Evolutionary conservation across 2,113 vertebrate genomes (phyloP), one percentile per base, ranked within the genome.

Genomic region (Gallinago paraguaiae): DNA sequence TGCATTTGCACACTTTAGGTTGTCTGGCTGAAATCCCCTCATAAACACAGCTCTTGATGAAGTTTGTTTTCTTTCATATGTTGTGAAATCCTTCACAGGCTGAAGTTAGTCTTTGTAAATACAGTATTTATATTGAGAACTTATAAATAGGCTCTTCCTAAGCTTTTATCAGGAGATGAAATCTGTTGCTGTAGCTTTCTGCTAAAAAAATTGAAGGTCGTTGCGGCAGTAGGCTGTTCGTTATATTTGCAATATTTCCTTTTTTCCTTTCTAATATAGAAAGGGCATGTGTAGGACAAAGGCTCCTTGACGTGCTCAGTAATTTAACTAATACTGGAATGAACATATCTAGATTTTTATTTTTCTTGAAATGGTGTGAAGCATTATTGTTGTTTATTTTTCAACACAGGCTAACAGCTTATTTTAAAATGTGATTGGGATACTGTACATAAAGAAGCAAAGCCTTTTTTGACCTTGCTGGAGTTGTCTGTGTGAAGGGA

Each of bases 151-250:
- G 17, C 28, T 88, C n/a, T 81, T 91, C 59, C 51, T 71, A n/a
- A 72, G 93, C 65, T 90, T 90, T 78, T 78, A 70, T 79, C 70
- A 27, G 92, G 79, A 65, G 82, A n/a, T 76, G 77, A 83, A 87
- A 95, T 96, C 86, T 94, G 85, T 96, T 96, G 87, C 91, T 96
- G 85, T 91, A 88, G 92, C 30, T 92, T 93, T 91, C 70, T 84
- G 77, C 88, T 96, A 60, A 90, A 93, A 74, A 83, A 61, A 45
- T 16, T 81, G 81, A 89, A 95, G 83, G 83, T 92, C 1, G 1
- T 69, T 80, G 75, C 1, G 1, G 71, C 85, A 83, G 68, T 57
- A 39, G 61, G 45, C 57, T 79, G 41, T 67, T 90, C 11, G 2
- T 86, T 75, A 45, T 71, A 93, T 92, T 92, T 82, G 80, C 57